phyloP scores from a whole-genome alignment of 2,888 invertebrate species.

The Caenorhabditis japonica region DNA sequence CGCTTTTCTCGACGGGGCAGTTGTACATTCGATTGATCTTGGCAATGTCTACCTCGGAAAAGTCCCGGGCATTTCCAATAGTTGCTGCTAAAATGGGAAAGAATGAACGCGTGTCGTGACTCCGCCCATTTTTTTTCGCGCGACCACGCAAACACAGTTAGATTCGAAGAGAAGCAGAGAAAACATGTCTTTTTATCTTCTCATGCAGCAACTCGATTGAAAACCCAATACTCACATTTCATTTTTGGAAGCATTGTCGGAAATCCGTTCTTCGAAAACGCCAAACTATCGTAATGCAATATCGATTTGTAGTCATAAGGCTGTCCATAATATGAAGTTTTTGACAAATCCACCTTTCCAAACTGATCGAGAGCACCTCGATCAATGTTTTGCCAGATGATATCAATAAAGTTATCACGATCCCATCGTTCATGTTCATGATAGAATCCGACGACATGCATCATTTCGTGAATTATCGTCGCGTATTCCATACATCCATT shows the following conservation, averaged over 20 bases:
- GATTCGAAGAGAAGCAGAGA: too few species aligned
- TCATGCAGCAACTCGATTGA: too few species aligned
- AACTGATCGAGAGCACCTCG: constrained; percentile 77
- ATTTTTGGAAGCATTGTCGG: constrained; percentile 77
- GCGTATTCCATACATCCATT: constrained; percentile 77
- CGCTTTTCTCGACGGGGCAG: constrained; percentile 64
- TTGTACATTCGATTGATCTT: constrained; percentile 78
- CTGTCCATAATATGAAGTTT: constrained; percentile 77
- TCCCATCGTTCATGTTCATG: constrained; percentile 77
- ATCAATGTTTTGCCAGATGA: constrained; percentile 78
- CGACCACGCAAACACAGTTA: too few species aligned
- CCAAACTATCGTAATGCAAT: constrained; percentile 77
- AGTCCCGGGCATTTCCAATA: constrained; percentile 76
- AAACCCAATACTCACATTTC: constrained; percentile 66
- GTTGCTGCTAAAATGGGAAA: constrained; percentile 58
- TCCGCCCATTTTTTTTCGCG: too few species aligned
- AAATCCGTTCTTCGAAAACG: constrained; percentile 77
- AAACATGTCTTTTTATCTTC: too few species aligned
- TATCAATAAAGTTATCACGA: constrained; percentile 77
- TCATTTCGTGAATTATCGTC: constrained; percentile 76
- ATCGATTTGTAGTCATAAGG: constrained; percentile 77
- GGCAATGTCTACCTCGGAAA: constrained; percentile 75
- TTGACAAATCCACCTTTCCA: constrained; percentile 77
- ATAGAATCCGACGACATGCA: constrained; percentile 76
- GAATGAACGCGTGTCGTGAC: too few species aligned